Conservation (phyloP, 2,888 invertebrate species). For the Calliopum simillimum region DNA sequence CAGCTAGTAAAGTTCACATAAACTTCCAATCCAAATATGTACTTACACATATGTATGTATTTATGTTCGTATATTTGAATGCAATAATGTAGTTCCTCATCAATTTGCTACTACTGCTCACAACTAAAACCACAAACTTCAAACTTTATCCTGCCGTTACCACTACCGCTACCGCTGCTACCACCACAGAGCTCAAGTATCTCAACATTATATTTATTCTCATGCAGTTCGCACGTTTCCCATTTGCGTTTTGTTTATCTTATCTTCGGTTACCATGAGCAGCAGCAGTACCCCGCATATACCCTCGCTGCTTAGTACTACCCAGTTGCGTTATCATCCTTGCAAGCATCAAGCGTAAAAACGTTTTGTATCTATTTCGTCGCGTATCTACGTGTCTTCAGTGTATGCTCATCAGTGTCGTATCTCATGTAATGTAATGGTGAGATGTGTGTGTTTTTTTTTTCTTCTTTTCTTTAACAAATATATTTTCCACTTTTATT, state of each 20-base stretch:
- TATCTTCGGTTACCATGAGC: slow-evolving; percentile 25
- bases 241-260: slow-evolving; percentile 33
- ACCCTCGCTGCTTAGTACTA: background rate
- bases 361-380: slow-evolving; percentile 18
- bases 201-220: background rate
- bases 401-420: background rate
- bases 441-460: background rate
- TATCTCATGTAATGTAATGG: background rate
- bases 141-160: too few species aligned
- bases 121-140: too few species aligned
- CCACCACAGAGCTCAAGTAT: background rate
- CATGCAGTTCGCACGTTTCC: slow-evolving; percentile 23
- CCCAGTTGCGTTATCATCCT: background rate
- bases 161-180: too few species aligned
- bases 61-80: too few species aligned
- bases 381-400: background rate
- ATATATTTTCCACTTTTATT: background rate
- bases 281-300: slow-evolving; percentile 23
- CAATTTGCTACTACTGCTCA: too few species aligned
- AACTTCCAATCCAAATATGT: too few species aligned
- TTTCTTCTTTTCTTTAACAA: background rate
- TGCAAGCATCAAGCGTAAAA: background rate
- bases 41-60: too few species aligned
- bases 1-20: too few species aligned
- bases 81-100: too few species aligned